Evolutionary conservation across 2,888 invertebrate genomes (phyloP), one percentile per base, ranked within the genome.

Genomic region (Netelia fuscicornis): DNA sequence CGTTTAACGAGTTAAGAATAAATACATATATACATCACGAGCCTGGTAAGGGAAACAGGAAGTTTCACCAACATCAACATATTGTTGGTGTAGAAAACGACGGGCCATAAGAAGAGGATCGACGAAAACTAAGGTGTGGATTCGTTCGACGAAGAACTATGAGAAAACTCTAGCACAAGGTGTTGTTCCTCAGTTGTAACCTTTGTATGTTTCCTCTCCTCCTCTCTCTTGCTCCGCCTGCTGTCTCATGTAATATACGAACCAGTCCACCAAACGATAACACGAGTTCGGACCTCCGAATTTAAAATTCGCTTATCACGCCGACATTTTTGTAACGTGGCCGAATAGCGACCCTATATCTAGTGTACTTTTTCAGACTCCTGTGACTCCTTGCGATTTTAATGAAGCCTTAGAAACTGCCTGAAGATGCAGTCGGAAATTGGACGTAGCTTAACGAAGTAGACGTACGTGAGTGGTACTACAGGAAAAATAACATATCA

Each of bases 21-120:
- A 87, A 86, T 86, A 87, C 84, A 87, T 86, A 86, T 82, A 81
- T 78, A 87, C 72, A 76, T 65, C n/a, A 76, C 23, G 78, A 80
- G 82, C 80, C 70, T 42, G 72, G 44, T 42, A 37, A 56, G 25
- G 54, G 62, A 76, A 78, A 85, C 0, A 37, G 80, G 67, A 68
- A 80, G 67, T 76, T 64, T 60, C 9, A 30, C 56, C 65, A 56
- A 79, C 67, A 65, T 74, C 56, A 56, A 65, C 77, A 79, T 48
- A 85, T 85, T 85, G 83, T 80, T 48, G 42, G 82, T 62, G 60
- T 62, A 44, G 25, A 30, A 13, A 54, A n/a, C 17, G 42, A 42
- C 13, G 60, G 71, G 48, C 52, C 42, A 56, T 68, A 64, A 65
- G 54, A 42, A 52, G 62, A 58, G 54, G 48, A 58, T 70, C 71